Evolutionary conservation across 30 jellyfish, hydroid and myxozoan species (phyloP), one percentile per base, ranked within the genome.

Genomic region (Pseudorhiza aurosa): DNA sequence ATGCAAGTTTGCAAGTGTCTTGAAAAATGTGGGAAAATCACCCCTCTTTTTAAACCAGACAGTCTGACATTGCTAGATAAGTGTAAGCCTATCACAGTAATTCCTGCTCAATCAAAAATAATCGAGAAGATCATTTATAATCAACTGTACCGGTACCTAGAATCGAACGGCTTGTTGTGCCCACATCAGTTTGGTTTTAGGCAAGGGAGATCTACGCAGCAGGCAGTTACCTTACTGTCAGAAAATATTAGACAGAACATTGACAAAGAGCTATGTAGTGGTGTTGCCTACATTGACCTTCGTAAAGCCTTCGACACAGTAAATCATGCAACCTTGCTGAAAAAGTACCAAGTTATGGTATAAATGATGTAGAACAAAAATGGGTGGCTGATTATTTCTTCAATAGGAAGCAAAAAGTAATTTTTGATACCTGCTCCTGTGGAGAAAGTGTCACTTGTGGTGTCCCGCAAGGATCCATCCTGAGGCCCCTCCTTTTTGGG

Each of bases 151-250:
- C 53, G 65, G 72, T 80, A 65, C 92, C 76, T 47, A 24, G 78
- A 80, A 65, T 37, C 75, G 32, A 67, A 80, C 43, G 65, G 65
- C 77, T 55, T 80, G 45, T 67, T 80, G 67, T 33, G 76, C 87
- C 49, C 68, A 49, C 85, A 46, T 56, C 94, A 69, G 81, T 70
- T 56, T 82, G 81, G 88, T 2, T 82, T 82, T 49, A 58, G 94
- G 21, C 88, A 75, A 26, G 81, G 72, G 60, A 78, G 87, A 69
- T 82, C 94, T 30, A 82, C 87, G 37, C 80, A 75, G 26, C 75
- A 82, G 50, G 94, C 89, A 24, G 94, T 82, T 50, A 69, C 94
- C 71, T 28, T 45, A 43, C 33, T 68, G 24, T 35, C 94, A 21
- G 81, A 69, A 26, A 36, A 82, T 39, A 33, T 68, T 57, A 32